Percentiles rank a stretch among this genome's conserved stretches.
phyloP scores from a whole-genome alignment of 1,140 invertebrate species.

The Nomia melanderi region DNA sequence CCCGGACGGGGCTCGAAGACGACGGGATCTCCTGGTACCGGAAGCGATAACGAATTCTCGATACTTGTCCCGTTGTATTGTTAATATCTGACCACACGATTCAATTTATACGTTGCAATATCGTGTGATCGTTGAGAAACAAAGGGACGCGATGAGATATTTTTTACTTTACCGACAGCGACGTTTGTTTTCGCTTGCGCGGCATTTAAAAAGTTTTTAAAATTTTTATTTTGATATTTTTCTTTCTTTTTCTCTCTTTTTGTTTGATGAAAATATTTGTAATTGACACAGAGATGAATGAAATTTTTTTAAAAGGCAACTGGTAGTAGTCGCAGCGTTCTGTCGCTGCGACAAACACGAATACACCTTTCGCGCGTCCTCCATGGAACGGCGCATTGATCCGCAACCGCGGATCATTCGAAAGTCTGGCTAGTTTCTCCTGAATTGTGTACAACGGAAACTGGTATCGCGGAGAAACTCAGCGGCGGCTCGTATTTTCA shows the following conservation, averaged over 20 bases:
- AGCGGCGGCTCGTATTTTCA: background rate
- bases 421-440: constrained; percentile 33
- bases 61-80: background rate
- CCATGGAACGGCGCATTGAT: constrained; percentile 32
- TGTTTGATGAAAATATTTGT: background rate
- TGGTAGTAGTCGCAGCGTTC: background rate
- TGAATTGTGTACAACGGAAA: background rate
- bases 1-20: constrained; percentile 6
- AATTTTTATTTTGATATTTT: no score
- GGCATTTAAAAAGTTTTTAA: no score
- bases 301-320: background rate
- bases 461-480: constrained; percentile 8
- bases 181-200: no score
- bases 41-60: constrained; percentile 20
- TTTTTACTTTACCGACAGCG: no score
- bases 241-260: no score
- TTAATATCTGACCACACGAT: background rate
- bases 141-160: background rate
- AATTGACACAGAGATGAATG: background rate
- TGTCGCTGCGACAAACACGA: constrained; percentile 7
- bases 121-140: background rate
- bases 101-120: background rate
- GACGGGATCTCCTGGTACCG: constrained; percentile 12
- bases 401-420: constrained; percentile 25
- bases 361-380: constrained; percentile 42